Base-by-base conservation (phyloP, 2,113 vertebrate genomes). In the Pitta sordida region DNA sequence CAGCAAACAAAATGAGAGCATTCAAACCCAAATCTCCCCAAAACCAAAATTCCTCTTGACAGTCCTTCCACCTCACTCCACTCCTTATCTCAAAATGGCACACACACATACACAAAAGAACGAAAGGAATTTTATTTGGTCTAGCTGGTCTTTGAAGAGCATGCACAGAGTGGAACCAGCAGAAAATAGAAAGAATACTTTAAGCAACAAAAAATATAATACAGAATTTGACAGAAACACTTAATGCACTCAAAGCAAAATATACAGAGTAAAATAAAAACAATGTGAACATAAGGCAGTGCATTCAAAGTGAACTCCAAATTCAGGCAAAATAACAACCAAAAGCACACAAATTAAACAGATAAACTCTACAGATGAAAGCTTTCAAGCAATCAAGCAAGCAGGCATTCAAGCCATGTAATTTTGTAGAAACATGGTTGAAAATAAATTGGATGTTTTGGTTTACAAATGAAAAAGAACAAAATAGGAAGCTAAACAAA, bases 311-410 rank as follows among this genome's bases (percentile, higher is more conserved):
- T 51, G 37, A 90, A 91, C 41, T 90, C 41, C 37, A 91, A 62
- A 94, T 78, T 92, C 39, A 56, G 18, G 73, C 5, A 94, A 78
- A 95, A 9, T 52, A 93, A 71, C 73, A 94, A 36, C 20, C 23
- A 83, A 49, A 29, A 76, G 24, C 55, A 83, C 0, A 2, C 20
- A 91, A 94, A 91, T 76, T 64, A 60, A 92, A 87, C 8, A 37
- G n/a, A 49, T 79, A 71, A 79, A 87, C 51, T 56, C 70, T 37
- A 71, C 13, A 68, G 49, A 90, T 44, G 30, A 85, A 90, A 83
- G 78, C 85, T 96, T 96, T 83, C 62, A 94, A 77, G 53, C 46
- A 91, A 77, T 83, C 78, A 82, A 84, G 34, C 23, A 53, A 90
- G 56, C 1, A 7, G 56, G 37, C 41, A 76, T 65, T 73, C 46